A percentile compares a stretch with the other conserved stretches of the same genome.
These are phyloP conservation scores for Ectropis crepuscularia DNA, from an alignment of 2,888 invertebrate genomes.

Conservation along the genomic window DNA sequence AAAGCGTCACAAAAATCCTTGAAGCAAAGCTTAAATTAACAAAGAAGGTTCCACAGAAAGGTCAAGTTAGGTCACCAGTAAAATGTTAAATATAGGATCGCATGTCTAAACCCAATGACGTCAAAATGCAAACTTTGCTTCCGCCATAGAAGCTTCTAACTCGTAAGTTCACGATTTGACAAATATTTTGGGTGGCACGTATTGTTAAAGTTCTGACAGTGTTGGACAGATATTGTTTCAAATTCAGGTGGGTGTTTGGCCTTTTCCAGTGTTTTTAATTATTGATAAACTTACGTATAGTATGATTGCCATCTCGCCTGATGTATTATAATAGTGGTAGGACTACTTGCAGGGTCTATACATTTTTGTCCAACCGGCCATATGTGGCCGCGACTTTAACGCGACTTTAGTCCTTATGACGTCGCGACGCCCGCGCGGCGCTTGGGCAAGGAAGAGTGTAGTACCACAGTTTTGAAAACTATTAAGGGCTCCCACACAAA, in stretches of 20 bases:
- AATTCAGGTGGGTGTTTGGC: neutral
- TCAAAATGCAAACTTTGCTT: conserved; percentile 64
- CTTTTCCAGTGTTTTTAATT: neutral
- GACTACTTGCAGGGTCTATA: too few species aligned
- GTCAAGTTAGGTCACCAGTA: conserved; percentile 64
- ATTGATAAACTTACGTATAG: neutral
- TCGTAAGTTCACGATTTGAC: conserved; percentile 52
- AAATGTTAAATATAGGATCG: conserved; percentile 79
- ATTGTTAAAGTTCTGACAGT: conserved; percentile 29
- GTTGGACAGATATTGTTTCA: neutral
- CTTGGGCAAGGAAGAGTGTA: too few species aligned
- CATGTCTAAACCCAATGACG: conserved; percentile 69
- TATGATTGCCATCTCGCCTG: too few species aligned
- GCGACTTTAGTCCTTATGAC: too few species aligned
- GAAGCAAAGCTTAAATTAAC: conserved; percentile 41
- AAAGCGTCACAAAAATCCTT: conserved; percentile 43
- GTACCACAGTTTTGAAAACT: too few species aligned
- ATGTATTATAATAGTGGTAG: too few species aligned
- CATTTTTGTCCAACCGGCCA: too few species aligned
- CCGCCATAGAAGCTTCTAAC: conserved; percentile 54
- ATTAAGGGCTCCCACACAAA: too few species aligned
- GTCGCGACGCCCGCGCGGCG: too few species aligned
- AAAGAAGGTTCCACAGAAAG: conserved; percentile 53
- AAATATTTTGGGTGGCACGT: conserved; percentile 49
- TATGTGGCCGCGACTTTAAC: too few species aligned